Evolutionary conservation across 2,888 invertebrate species (phyloP).

Genomic region (Flexamia atlantica): DNA sequence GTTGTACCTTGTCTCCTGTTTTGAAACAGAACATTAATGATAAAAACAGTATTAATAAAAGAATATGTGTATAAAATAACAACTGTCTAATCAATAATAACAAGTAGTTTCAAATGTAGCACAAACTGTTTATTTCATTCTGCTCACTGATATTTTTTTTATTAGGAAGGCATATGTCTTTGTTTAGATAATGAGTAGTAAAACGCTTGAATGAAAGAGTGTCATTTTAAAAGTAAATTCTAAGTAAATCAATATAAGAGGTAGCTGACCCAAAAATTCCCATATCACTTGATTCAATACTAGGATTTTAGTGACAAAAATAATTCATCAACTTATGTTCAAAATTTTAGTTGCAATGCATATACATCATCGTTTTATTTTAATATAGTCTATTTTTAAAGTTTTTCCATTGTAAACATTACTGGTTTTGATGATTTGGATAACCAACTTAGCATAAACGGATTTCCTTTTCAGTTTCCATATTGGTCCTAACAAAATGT

Average conservation of each 20-base stretch:
- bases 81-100: slow-evolving; percentile 25
- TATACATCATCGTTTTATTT: too few species aligned
- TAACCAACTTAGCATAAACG: too few species aligned
- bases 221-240: not conserved
- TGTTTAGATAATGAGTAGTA: slow-evolving; percentile 13
- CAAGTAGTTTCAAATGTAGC: not conserved
- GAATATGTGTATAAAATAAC: slow-evolving; percentile 16
- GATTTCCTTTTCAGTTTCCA: too few species aligned
- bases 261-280: not conserved
- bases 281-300: too few species aligned
- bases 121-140: not conserved
- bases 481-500: too few species aligned
- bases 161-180: slow-evolving; percentile 1
- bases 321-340: too few species aligned
- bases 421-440: too few species aligned
- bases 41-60: not conserved
- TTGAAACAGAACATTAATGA: not conserved
- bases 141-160: not conserved
- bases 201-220: slow-evolving; percentile 25
- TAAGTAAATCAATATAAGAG: slow-evolving; percentile 7
- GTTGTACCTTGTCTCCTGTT: not conserved
- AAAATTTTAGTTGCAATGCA: too few species aligned
- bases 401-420: too few species aligned
- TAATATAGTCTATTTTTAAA: too few species aligned
- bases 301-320: too few species aligned